Evolutionary conservation across 2,113 vertebrate species (phyloP).

Genomic region (Noturus placidus): DNA sequence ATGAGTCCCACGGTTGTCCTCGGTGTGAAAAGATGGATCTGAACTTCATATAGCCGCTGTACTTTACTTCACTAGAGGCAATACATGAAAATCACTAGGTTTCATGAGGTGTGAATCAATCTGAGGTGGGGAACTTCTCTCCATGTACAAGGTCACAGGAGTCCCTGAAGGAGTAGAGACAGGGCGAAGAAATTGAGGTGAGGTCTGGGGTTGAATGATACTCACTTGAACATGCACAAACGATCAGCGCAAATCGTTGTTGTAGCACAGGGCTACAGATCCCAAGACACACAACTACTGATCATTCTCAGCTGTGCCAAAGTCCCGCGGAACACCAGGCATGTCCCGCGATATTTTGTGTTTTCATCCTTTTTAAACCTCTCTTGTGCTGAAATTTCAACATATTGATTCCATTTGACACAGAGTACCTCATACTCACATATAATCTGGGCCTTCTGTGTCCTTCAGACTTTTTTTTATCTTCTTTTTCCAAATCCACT

Average conservation of each 20-base stretch:
- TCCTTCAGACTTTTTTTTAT: conserved; percentile 11
- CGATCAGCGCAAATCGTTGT: conserved; percentile 18
- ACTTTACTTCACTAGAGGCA: conserved; percentile 65
- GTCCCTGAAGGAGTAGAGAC: conserved; percentile 32
- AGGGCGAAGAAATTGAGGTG: conserved; percentile 31
- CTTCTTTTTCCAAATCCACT: neutral
- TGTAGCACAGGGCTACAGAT: conserved; percentile 30
- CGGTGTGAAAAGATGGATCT: too few species aligned
- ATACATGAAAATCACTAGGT: conserved; percentile 62
- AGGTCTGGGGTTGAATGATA: conserved; percentile 31
- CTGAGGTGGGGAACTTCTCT: conserved; percentile 20
- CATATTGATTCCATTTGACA: conserved; percentile 51
- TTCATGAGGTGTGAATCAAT: conserved; percentile 58
- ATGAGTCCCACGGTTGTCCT: too few species aligned
- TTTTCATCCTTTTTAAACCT: conserved; percentile 33
- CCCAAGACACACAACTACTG: conserved; percentile 34
- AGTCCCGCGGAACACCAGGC: conserved; percentile 20
- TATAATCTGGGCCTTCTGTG: conserved; percentile 33
- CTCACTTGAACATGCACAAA: conserved; percentile 9
- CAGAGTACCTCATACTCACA: conserved; percentile 21
- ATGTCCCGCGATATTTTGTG: conserved; percentile 6
- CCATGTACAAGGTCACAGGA: conserved; percentile 31
- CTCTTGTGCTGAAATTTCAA: conserved; percentile 32
- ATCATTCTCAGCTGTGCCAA: conserved; percentile 52
- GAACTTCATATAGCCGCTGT: too few species aligned